Percentiles rank a stretch among this genome's conserved stretches.
Conservation (phyloP, 2,797 vertebrate genomes). For the Chanos chanos region DNA sequence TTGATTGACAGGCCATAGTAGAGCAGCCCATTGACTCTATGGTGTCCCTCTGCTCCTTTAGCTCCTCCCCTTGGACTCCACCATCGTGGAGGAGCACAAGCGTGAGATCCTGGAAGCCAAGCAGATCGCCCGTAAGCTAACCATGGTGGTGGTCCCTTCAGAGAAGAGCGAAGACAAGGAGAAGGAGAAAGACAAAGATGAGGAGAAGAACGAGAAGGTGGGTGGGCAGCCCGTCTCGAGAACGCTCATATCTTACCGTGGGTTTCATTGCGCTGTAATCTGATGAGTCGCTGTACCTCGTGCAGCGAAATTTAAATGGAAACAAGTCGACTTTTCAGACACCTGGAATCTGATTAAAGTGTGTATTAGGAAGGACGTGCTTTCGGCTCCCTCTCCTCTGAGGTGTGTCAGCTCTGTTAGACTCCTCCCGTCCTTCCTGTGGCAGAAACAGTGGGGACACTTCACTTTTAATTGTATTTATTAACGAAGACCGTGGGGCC, state of each 20-base stretch:
- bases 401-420: no score
- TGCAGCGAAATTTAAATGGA: no score
- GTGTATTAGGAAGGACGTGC: no score
- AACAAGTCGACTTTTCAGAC: no score
- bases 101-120: constrained; percentile 91
- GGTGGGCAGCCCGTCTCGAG: no score
- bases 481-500: constrained; percentile 58
- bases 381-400: no score
- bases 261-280: no score
- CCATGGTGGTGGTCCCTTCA: constrained; percentile 91
- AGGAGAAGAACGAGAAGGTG: constrained; percentile 96
- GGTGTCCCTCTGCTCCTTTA: constrained; percentile 46
- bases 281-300: no score
- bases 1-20: no score
- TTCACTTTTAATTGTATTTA: constrained; percentile 52
- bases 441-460: constrained; percentile 17
- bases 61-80: constrained; percentile 88
- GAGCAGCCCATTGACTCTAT: constrained; percentile 1
- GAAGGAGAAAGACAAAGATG: constrained; percentile 95
- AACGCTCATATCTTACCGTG: neutral
- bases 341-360: no score
- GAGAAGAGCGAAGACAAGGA: constrained; percentile 96
- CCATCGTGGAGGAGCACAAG: constrained; percentile 92
- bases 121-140: constrained; percentile 93
- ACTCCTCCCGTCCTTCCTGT: no score